Evolutionary conservation across 2,888 invertebrate genomes (phyloP).

Genomic region (Phytoseiulus persimilis): DNA sequence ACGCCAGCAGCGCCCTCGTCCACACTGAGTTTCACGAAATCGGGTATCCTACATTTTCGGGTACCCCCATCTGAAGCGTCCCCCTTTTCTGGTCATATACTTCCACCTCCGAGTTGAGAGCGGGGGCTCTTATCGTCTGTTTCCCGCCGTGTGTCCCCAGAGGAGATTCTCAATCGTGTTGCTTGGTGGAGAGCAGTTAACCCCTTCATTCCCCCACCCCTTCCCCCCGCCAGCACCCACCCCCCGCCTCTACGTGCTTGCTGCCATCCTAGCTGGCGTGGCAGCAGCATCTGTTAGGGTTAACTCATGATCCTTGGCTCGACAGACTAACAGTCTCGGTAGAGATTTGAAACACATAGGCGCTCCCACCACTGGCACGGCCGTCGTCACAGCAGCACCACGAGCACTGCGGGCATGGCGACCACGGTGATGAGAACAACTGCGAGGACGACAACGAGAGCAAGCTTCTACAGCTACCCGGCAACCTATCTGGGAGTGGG

Average conservation of each 20-base stretch:
- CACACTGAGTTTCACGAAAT: too few relatives aligned
- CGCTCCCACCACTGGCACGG: neutral
- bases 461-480: neutral
- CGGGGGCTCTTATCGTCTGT: neutral
- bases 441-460: neutral
- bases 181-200: neutral
- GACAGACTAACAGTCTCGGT: neutral
- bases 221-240: too few relatives aligned
- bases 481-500: too few relatives aligned
- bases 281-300: neutral
- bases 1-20: too few relatives aligned
- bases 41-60: too few relatives aligned
- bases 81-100: neutral
- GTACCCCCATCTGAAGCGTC: neutral
- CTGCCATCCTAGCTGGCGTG: neutral
- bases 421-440: too few relatives aligned
- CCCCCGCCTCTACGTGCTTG: neutral
- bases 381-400: too few relatives aligned
- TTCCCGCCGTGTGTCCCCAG: neutral
- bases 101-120: neutral
- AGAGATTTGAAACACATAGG: neutral
- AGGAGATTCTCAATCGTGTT: neutral
- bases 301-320: neutral
- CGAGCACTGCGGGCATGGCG: too few relatives aligned
- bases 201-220: neutral